Conservation (phyloP, 64 coral and sea anemone genomes). For the Exaiptasia diaphana region DNA sequence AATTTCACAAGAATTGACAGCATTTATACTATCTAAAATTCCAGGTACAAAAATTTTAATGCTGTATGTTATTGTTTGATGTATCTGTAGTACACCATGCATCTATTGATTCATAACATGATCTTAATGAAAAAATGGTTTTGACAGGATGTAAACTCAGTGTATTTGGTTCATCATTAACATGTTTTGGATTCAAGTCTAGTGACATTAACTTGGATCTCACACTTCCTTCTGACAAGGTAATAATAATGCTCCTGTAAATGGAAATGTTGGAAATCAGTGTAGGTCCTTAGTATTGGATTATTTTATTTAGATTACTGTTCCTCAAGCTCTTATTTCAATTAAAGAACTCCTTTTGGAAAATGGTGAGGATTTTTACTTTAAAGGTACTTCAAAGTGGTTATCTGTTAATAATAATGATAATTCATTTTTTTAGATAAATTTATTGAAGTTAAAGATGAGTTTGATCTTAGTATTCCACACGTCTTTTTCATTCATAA, state of each 20-base stretch:
- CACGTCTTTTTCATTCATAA: not conserved
- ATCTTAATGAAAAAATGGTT: too few relatives aligned
- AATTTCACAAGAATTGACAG: constrained; percentile 46
- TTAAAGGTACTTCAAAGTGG: not conserved
- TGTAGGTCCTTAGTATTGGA: not conserved
- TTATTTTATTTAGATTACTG: not conserved
- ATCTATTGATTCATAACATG: too few relatives aligned
- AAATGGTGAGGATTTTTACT: constrained; percentile 11
- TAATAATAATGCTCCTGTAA: not conserved
- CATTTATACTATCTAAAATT: not conserved
- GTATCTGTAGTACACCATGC: not conserved
- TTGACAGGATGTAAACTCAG: constrained; percentile 53
- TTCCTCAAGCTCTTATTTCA: constrained; percentile 35
- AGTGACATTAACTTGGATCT: constrained; percentile 85
- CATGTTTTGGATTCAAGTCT: constrained; percentile 79
- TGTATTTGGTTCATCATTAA: constrained; percentile 72
- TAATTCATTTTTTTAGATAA: not conserved
- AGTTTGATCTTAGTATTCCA: not conserved
- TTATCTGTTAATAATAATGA: too few relatives aligned
- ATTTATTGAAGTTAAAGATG: constrained; percentile 1
- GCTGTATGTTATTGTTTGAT: not conserved
- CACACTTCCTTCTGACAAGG: constrained; percentile 54
- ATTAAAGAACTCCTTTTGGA: constrained; percentile 34
- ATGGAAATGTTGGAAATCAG: not conserved
- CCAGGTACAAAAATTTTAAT: constrained; percentile 39